Evolutionary conservation across 2,797 vertebrate species (phyloP).

Genomic region (Heliangelus exortis): DNA sequence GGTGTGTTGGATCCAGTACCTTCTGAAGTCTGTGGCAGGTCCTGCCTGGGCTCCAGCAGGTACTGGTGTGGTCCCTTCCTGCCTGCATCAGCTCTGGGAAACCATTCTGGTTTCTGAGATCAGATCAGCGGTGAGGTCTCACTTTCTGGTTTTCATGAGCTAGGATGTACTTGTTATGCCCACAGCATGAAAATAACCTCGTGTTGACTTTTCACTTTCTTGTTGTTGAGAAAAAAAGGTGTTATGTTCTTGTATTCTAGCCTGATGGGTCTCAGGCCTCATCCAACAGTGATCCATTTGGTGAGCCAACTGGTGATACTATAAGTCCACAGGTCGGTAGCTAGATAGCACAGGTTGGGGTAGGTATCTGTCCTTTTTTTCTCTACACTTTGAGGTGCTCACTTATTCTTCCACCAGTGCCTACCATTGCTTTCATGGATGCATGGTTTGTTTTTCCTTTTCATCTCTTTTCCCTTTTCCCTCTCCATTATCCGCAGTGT

Average conservation of each 20-base stretch:
- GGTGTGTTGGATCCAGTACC: neutral
- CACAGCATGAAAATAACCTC: constrained; percentile 72
- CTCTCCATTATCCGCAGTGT: constrained; percentile 47
- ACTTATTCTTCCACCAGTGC: constrained; percentile 55
- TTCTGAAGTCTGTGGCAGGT: constrained; percentile 16
- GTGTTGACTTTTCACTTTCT: constrained; percentile 71
- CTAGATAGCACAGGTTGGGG: constrained; percentile 98
- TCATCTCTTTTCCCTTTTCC: constrained; percentile 19
- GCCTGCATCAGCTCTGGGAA: neutral
- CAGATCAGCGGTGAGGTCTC: neutral
- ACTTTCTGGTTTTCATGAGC: constrained; percentile 45
- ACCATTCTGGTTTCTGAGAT: neutral
- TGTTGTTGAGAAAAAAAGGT: constrained; percentile 79
- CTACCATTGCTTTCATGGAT: constrained; percentile 55
- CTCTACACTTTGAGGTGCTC: constrained; percentile 71
- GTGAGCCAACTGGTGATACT: constrained; percentile 92
- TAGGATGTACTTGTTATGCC: constrained; percentile 55
- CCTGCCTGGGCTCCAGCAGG: constrained; percentile 10
- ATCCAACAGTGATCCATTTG: constrained; percentile 92
- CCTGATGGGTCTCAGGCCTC: constrained; percentile 96
- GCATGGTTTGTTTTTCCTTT: constrained; percentile 26
- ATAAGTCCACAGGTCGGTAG: constrained; percentile 98
- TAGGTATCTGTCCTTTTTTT: constrained; percentile 91
- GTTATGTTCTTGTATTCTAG: constrained; percentile 86
- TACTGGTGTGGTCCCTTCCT: neutral